Evolutionary conservation across 2,888 invertebrate species (phyloP).

Genomic region (Phaonia tiefii): DNA sequence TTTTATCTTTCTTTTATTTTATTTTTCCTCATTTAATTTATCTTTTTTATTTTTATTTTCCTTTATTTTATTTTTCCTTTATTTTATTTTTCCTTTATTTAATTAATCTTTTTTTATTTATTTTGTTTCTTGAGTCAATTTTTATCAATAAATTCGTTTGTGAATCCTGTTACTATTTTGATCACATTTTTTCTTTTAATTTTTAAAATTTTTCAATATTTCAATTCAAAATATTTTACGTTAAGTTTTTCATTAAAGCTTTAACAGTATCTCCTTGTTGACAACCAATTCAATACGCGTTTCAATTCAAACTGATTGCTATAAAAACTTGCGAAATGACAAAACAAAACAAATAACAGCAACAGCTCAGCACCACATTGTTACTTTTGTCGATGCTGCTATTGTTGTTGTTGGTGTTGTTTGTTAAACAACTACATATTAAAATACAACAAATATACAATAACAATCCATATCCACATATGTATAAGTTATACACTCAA

Average conservation of each 20-base stretch:
- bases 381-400: conserved; percentile 25
- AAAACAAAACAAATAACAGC: conserved; percentile 52
- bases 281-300: conserved; percentile 65
- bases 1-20: no score
- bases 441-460: conserved; percentile 26
- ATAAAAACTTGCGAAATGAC: conserved; percentile 52
- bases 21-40: no score
- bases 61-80: background rate
- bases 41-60: background rate
- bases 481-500: conserved; percentile 1
- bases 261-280: conserved; percentile 27
- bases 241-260: conserved; percentile 25
- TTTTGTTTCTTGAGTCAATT: background rate
- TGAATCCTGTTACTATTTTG: no score
- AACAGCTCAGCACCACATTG: conserved; percentile 43
- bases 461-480: conserved; percentile 28
- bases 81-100: conserved; percentile 21
- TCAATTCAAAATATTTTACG: conserved; percentile 1
- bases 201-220: conserved; percentile 3
- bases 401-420: no score
- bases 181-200: background rate
- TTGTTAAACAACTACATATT: conserved; percentile 4
- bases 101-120: conserved; percentile 20
- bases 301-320: conserved; percentile 65
- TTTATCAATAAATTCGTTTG: conserved; percentile 13